These are phyloP conservation scores for Irena cyanogastra DNA, from an alignment of 2,113 vertebrate species.

Conservation along the genomic window DNA sequence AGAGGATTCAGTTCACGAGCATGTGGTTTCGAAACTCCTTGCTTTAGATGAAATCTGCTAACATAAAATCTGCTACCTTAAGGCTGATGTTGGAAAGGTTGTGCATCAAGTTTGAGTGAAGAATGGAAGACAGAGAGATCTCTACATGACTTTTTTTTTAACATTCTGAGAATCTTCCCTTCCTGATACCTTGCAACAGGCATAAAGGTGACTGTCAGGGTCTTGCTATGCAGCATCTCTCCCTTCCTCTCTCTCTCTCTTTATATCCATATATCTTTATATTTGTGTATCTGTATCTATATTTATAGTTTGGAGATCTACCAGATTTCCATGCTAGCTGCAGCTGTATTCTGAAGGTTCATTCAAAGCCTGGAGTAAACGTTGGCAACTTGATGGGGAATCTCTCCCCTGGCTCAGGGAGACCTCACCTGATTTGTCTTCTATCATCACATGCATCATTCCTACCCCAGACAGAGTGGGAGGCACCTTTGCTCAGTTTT, in stretches of 20 bases:
- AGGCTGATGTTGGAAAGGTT: not conserved
- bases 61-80: not conserved
- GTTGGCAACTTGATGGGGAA: not conserved
- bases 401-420: not conserved
- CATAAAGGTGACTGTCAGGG: not conserved
- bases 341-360: not conserved
- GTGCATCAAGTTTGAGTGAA: not conserved
- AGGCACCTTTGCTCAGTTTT: not conserved
- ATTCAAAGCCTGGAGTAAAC: not conserved
- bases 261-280: not conserved
- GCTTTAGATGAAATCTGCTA: constrained; percentile 41
- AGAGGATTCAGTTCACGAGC: constrained; percentile 42
- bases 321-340: not conserved
- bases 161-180: not conserved
- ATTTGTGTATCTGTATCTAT: not conserved
- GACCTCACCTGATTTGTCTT: not conserved
- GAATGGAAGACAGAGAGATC: not conserved
- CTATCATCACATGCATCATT: not conserved
- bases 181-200: not conserved
- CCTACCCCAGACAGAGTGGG: not conserved
- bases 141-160: not conserved
- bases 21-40: constrained; percentile 52
- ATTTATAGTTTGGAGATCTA: not conserved
- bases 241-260: not conserved
- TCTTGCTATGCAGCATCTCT: not conserved